phyloP scores from a whole-genome alignment of 2,797 vertebrate genomes.

The Sebastes jordani region DNA sequence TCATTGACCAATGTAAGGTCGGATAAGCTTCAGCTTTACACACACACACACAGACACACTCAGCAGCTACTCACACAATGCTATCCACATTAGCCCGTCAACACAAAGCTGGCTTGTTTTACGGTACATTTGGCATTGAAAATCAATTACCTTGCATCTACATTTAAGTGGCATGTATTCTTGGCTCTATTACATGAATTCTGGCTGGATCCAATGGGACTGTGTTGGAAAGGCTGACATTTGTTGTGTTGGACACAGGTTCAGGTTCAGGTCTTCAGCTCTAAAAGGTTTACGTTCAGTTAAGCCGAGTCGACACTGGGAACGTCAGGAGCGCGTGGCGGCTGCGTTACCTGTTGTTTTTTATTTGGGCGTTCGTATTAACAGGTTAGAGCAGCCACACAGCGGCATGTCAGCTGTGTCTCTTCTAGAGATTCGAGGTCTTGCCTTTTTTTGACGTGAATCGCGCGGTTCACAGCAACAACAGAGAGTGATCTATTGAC shows the following conservation, averaged over 20 bases:
- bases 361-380: too few species aligned
- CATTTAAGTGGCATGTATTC: slow-evolving; percentile 43
- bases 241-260: slow-evolving; percentile 4
- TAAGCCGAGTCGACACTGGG: too few species aligned
- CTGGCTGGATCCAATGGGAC: neutral
- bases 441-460: too few species aligned
- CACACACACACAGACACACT: too few species aligned
- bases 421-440: too few species aligned
- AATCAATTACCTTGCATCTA: slow-evolving; percentile 51
- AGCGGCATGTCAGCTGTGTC: too few species aligned
- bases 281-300: neutral
- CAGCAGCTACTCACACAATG: neutral
- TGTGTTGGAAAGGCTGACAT: neutral
- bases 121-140: slow-evolving; percentile 29
- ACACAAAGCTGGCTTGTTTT: slow-evolving; percentile 26
- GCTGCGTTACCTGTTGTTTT: too few species aligned
- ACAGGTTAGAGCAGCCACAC: too few species aligned
- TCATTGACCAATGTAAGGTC: neutral
- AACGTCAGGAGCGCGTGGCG: too few species aligned
- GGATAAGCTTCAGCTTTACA: neutral
- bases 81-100: slow-evolving; percentile 43
- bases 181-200: slow-evolving; percentile 35
- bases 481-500: too few species aligned
- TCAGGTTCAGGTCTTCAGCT: neutral
- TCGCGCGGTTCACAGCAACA: too few species aligned